A percentile compares a stretch with the other conserved stretches of the same genome.
These are phyloP conservation scores for Hemicordylus capensis DNA, from an alignment of 2,113 vertebrate species.

Conservation along the genomic window DNA sequence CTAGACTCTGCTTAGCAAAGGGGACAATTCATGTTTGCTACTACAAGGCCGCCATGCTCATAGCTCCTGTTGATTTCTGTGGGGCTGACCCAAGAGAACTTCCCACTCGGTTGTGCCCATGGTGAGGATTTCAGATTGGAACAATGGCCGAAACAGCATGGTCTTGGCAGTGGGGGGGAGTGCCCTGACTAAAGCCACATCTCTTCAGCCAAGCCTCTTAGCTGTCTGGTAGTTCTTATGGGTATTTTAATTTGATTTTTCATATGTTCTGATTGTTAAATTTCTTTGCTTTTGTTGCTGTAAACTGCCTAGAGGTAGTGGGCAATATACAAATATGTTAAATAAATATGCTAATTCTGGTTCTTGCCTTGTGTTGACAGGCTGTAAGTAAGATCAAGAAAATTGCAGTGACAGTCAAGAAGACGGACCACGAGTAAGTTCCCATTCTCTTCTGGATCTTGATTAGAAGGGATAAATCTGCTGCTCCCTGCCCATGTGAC, in stretches of 20 bases:
- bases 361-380: conserved; percentile 68
- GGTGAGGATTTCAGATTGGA: neutral
- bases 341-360: conserved; percentile 29
- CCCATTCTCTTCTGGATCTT: neutral
- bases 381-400: conserved; percentile 93
- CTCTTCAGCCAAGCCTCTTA: too few species aligned
- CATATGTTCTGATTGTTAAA: too few species aligned
- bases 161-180: neutral
- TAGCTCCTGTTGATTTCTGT: too few species aligned
- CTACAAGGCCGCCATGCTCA: neutral
- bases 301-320: too few species aligned
- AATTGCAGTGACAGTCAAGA: conserved; percentile 91
- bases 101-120: neutral
- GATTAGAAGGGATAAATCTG: neutral
- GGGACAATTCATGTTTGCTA: too few species aligned
- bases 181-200: too few species aligned
- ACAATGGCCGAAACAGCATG: neutral
- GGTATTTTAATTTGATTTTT: too few species aligned
- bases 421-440: conserved; percentile 90
- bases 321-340: too few species aligned
- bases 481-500: neutral
- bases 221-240: too few species aligned
- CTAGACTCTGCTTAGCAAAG: too few species aligned
- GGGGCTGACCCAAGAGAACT: neutral
- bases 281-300: too few species aligned